phyloP scores from a whole-genome alignment of 2,888 invertebrate genomes.

The Alcis repandata region DNA sequence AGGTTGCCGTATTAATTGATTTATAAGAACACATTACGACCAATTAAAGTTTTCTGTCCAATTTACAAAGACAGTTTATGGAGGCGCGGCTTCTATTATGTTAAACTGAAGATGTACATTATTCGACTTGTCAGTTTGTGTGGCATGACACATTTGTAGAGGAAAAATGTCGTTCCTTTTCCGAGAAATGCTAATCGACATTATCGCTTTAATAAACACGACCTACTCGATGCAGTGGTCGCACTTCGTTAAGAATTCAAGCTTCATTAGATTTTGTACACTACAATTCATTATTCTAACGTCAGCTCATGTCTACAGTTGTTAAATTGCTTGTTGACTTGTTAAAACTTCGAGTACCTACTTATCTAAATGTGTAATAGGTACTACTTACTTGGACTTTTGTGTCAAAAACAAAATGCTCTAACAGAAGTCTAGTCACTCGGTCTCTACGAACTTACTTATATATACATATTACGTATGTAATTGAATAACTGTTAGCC shows the following conservation, averaged over 20 bases:
- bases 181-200: constrained; percentile 29
- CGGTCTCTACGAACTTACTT: too few relatives aligned
- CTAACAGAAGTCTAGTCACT: too few relatives aligned
- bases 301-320: background rate
- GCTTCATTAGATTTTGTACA: background rate
- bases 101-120: constrained; percentile 54
- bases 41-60: constrained; percentile 75
- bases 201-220: constrained; percentile 1
- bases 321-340: background rate
- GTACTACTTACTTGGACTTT: too few relatives aligned
- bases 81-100: constrained; percentile 58
- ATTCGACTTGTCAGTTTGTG: constrained; percentile 58
- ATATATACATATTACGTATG: too few relatives aligned
- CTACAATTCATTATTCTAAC: background rate
- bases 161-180: constrained; percentile 32
- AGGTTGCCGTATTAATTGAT: constrained; percentile 72
- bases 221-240: constrained; percentile 2
- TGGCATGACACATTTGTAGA: constrained; percentile 56
- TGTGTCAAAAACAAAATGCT: too few relatives aligned
- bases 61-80: constrained; percentile 63
- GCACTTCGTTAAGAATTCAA: constrained; percentile 4
- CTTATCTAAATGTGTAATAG: too few relatives aligned
- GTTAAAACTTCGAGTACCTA: too few relatives aligned
- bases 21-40: constrained; percentile 72
- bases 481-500: constrained; percentile 23